phyloP scores from a whole-genome alignment of 1,140 invertebrate genomes.

The Eriocheir sinensis region DNA sequence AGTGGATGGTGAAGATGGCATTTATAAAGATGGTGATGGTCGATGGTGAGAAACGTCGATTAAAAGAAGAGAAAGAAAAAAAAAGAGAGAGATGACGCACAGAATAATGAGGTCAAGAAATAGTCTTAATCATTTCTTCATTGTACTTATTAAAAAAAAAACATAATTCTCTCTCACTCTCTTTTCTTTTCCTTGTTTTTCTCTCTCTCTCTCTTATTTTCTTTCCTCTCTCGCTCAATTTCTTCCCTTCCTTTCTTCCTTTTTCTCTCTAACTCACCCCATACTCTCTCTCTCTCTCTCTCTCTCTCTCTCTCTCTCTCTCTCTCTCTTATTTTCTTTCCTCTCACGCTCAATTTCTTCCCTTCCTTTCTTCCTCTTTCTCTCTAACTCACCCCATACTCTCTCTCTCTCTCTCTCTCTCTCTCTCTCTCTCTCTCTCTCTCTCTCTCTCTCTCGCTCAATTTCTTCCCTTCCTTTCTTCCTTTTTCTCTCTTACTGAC shows the following conservation, averaged over 20 bases:
- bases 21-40: no score
- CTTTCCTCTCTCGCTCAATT: not conserved
- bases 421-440: conserved; percentile 14
- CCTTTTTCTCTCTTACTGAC: not conserved
- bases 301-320: not conserved
- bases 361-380: no score
- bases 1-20: no score
- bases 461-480: not conserved
- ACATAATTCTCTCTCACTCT: not conserved
- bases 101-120: no score
- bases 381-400: no score
- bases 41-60: no score
- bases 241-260: no score
- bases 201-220: not conserved
- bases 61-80: no score
- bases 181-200: not conserved
- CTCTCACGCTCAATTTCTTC: not conserved
- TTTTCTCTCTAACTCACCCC: no score
- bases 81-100: no score
- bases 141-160: not conserved
- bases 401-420: not conserved
- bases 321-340: not conserved
- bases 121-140: not conserved
- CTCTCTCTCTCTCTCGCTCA: not conserved
- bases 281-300: not conserved